Evolutionary conservation across 2,113 vertebrate species (phyloP), one percentile per base, ranked within the genome.

Genomic region (Pygoscelis adeliae): DNA sequence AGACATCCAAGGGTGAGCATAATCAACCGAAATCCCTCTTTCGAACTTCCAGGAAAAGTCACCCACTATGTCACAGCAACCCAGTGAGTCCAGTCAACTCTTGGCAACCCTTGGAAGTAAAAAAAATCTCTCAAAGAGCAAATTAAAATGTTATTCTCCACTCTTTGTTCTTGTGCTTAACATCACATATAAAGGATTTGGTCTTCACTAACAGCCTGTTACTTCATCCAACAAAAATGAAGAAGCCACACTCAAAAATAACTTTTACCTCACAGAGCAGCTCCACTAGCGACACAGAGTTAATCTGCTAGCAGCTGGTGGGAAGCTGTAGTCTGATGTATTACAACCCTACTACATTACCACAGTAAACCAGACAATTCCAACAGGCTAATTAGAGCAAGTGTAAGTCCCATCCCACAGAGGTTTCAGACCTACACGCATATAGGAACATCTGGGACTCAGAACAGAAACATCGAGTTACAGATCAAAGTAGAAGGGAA

Each of bases 391-490:
- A 78, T 30, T 5, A 40, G 29, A 94, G 44, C 40, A 59, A 61
- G 44, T 32, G 49, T 21, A 81, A 93, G 26, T 63, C 40, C 69
- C 27, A 1, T 25, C 30, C 69, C 78, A 85, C 65, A 42, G 42
- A 79, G 0, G 0, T 53, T 44, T 72, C 74, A 82, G 50, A 38
- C 46, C 47, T 32, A 36, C 25, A 19, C 1, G 0, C 13, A 15
- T n/a, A 42, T 5, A 49, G 46, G 36, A 91, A 83, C 72, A 71
- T 15, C 46, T 52, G 66, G 40, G 52, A 36, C 36, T 87, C 44
- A 4, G 29, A 89, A 66, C 0, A 56, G 63, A 93, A 95, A 63
- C 34, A 91, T 15, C 5, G 61, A 47, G 72, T 55, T 59, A 87
- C 0, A 89, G 29, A 77, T 18, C 47, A 50, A 63, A 81, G 38